These are phyloP conservation scores for Lota lota DNA, from an alignment of 2,113 vertebrate genomes.

Conservation along the genomic window DNA sequence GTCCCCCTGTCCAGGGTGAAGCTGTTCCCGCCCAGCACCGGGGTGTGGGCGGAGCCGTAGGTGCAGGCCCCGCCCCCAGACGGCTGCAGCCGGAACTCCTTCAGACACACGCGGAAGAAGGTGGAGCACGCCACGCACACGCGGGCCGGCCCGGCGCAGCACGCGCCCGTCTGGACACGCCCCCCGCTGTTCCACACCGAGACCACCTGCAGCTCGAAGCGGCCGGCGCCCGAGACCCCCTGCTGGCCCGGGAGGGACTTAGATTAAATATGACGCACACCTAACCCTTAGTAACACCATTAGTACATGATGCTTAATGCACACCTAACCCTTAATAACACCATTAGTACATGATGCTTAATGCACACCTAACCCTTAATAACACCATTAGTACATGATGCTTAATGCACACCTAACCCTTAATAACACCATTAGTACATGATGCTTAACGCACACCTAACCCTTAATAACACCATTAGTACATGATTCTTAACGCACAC, in stretches of 20 bases:
- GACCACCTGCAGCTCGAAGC: slow-evolving; percentile 88
- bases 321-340: no score
- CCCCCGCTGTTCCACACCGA: slow-evolving; percentile 88
- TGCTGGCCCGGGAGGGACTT: slow-evolving; percentile 53
- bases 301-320: no score
- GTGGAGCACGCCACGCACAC: slow-evolving; percentile 84
- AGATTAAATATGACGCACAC: no score
- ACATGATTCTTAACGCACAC: no score
- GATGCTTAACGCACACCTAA: no score
- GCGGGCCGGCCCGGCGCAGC: slow-evolving; percentile 81
- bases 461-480: no score
- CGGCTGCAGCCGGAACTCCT: slow-evolving; percentile 91
- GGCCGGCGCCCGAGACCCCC: slow-evolving; percentile 83
- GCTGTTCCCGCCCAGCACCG: slow-evolving; percentile 87
- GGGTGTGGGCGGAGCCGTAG: slow-evolving; percentile 85
- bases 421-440: no score
- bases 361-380: no score
- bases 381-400: no score
- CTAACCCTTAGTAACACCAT: no score
- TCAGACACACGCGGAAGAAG: slow-evolving; percentile 90
- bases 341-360: no score
- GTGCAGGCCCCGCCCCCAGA: slow-evolving; percentile 86
- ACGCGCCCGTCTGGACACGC: slow-evolving; percentile 83
- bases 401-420: no score
- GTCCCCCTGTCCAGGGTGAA: slow-evolving; percentile 75